A percentile compares a stretch with the other conserved stretches of the same genome.
Evolutionary conservation across 2,888 invertebrate genomes (phyloP).

Genomic region (Sussaba pulchella): DNA sequence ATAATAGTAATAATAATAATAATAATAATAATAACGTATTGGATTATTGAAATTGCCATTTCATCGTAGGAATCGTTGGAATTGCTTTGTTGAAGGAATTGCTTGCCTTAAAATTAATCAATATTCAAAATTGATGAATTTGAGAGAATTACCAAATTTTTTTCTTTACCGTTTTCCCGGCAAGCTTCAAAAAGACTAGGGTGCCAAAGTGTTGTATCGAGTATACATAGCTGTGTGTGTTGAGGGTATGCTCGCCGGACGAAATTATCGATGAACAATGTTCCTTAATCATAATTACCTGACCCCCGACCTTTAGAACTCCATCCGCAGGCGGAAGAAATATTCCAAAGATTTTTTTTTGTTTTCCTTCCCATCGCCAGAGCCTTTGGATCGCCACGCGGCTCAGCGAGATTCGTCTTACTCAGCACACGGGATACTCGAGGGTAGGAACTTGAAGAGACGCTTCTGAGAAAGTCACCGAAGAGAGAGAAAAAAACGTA

Average conservation of each 20-base stretch:
- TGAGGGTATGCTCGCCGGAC: neutral
- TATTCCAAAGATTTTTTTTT: conserved; percentile 1
- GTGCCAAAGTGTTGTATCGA: neutral
- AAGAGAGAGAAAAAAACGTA: neutral
- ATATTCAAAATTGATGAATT: too few relatives aligned
- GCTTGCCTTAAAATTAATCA: too few relatives aligned
- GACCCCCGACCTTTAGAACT: conserved; percentile 12
- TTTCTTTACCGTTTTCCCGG: too few relatives aligned
- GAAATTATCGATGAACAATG: conserved; percentile 28
- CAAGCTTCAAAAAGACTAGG: neutral
- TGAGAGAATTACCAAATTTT: too few relatives aligned
- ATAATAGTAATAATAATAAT: too few relatives aligned
- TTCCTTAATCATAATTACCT: conserved; percentile 31
- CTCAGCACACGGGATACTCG: conserved; percentile 34
- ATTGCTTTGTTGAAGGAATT: too few relatives aligned
- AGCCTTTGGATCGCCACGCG: neutral
- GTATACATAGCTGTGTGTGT: conserved; percentile 3
- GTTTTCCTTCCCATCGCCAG: neutral
- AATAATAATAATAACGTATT: too few relatives aligned
- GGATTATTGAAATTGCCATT: too few relatives aligned
- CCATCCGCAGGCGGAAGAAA: neutral
- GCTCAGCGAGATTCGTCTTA: conserved; percentile 46
- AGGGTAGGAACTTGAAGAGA: neutral
- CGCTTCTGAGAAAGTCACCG: too few relatives aligned
- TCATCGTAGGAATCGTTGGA: too few relatives aligned